Evolutionary conservation across 1,140 invertebrate genomes (phyloP), one percentile per base, ranked within the genome.

Genomic region (Glossosoma conforme): DNA sequence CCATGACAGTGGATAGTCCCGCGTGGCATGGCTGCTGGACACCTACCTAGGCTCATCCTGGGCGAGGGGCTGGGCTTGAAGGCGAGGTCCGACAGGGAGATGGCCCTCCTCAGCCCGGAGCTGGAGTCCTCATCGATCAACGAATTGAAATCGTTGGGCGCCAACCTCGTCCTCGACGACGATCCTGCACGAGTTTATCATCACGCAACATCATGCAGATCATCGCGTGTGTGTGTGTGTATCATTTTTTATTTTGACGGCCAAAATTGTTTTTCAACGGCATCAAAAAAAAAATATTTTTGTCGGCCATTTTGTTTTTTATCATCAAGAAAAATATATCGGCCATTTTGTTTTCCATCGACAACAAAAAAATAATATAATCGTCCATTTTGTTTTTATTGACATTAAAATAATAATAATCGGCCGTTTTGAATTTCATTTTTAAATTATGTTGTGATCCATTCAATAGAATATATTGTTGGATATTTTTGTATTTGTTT

Each of bases 21-120:
- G n/a, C n/a, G n/a, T n/a, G n/a, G n/a, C n/a, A n/a, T n/a, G 25
- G 25, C 25, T 28, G 25, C 25, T 33, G 10, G n/a, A 46, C 47
- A 63, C 62, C 52, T 58, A 72, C 69, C 70, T 40, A 68, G 58
- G 58, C 66, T 74, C 62, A 70, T 73, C 65, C 74, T 65, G 14
- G 67, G 73, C 59, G 70, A 65, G 37, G 70, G 70, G 55, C 67
- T 67, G 50, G 75, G 73, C 63, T 78, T 66, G 60, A 75, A 63
- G 55, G 77, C 65, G 63, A 76, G 58, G 65, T 72, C 69, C 5
- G 70, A 74, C 3, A 74, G 66, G 0, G 70, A 74, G 53, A 71
- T 72, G 32, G 68, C 72, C 46, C 72, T 65, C 57, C 70, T 52
- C 72, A 71, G 68, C 45, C 69, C 65, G 53, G 62, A 55, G 51